Conservation (phyloP, 2,888 invertebrate genomes). For the Drosophila austrosaltans region DNA sequence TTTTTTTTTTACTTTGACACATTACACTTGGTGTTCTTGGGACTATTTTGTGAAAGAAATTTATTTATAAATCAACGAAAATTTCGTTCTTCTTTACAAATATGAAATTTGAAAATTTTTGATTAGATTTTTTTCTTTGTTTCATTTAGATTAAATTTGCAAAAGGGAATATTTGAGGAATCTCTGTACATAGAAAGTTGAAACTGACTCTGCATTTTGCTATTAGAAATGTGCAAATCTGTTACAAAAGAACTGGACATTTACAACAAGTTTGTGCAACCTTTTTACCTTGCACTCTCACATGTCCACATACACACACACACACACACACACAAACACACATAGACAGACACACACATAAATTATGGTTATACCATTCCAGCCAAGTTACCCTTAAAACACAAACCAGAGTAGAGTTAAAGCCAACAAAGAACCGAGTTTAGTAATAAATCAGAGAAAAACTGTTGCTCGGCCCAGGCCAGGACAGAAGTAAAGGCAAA, state of each 20-base stretch:
- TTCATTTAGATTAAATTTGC: not conserved
- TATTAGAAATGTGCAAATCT: not conserved
- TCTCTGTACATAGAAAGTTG: not conserved
- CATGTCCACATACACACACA: not conserved
- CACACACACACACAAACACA: not conserved
- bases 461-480: constrained; percentile 46
- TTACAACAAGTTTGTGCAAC: not conserved
- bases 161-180: not conserved
- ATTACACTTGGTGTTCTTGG: too few relatives aligned
- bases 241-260: too few relatives aligned
- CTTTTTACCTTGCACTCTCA: not conserved
- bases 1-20: too few relatives aligned
- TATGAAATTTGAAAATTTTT: not conserved
- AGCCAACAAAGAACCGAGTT: constrained; percentile 11
- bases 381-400: constrained; percentile 46
- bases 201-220: not conserved
- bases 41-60: not conserved
- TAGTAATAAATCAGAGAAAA: constrained; percentile 58
- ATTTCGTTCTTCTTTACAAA: not conserved
- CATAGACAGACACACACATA: not conserved
- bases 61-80: not conserved
- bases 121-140: not conserved
- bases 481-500: not conserved
- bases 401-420: constrained; percentile 24
- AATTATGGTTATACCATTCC: constrained; percentile 23